Evolutionary conservation across 64 coral and sea anemone species (phyloP), one percentile per base, ranked within the genome.

Genomic region (Montipora efflorescens): DNA sequence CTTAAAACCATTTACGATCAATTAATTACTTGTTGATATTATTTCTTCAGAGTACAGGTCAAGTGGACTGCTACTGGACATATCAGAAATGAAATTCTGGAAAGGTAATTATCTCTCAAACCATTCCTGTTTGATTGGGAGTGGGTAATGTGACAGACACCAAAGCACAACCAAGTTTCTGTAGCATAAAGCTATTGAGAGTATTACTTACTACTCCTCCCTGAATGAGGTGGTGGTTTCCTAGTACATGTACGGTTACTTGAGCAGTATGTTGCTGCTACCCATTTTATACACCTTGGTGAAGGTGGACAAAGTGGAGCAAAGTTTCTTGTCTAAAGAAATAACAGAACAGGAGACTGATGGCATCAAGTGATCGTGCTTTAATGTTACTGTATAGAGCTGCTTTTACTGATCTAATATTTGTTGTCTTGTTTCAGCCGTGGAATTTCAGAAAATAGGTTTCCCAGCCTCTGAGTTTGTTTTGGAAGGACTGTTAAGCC

Each of bases 401-500:
- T 55, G 6, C 52, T 55, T 55, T 55, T 55, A 55, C 52, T 55
- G 52, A 55, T 55, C 52, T 55, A 55, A 55, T 36, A 48, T 86
- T 13, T 44, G n/a, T 86, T 67, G 15, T 91, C 46, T 48, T 76
- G 5, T 93, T 93, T 61, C 53, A 93, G 94, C 83, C 12, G 76
- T 91, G 68, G 94, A 95, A 75, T 91, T 88, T 28, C 89, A 95
- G 67, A 95, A 95, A 81, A 49, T 95, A 71, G 94, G 57, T 36
- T 95, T 91, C 59, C 94, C 94, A 50, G 75, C 81, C 28, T 95
- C 94, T 18, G 94, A 95, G 58, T 91, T 80, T 87, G 76, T 95
- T 46, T 52, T 95, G 14, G 49, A 76, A 61, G 84, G 77, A 8
- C 68, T 95, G 18, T 45, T 95, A 11, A 18, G 47, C 3, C 4